Percentiles rank a stretch among this genome's conserved stretches.
Evolutionary conservation across 2,113 vertebrate genomes (phyloP).

Genomic region (Camelus dromedarius): DNA sequence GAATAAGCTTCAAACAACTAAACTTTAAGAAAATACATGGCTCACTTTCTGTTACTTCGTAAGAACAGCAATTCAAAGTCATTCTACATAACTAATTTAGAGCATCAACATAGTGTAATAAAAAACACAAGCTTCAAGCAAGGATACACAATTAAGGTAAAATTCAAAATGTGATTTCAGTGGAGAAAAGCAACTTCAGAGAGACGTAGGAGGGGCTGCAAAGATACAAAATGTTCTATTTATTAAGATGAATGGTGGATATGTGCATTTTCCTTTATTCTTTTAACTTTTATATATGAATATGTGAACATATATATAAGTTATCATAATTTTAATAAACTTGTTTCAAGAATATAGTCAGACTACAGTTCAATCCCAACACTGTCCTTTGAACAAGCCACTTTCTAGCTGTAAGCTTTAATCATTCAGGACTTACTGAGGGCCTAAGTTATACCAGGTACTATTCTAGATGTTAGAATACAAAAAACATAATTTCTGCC

Average conservation of each 20-base stretch:
- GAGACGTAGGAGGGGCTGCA: neutral
- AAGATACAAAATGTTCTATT: slow-evolving; percentile 34
- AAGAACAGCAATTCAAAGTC: slow-evolving; percentile 56
- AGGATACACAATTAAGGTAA: slow-evolving; percentile 43
- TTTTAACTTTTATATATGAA: neutral
- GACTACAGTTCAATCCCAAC: slow-evolving; percentile 28
- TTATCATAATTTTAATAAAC: neutral
- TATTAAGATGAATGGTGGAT: neutral
- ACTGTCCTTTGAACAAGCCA: neutral
- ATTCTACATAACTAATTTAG: slow-evolving; percentile 51
- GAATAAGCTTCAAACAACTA: slow-evolving; percentile 60
- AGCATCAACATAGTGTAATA: slow-evolving; percentile 37
- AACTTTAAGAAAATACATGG: slow-evolving; percentile 64
- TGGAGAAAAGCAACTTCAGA: slow-evolving; percentile 51
- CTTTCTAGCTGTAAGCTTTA: slow-evolving; percentile 18
- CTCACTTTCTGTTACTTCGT: slow-evolving; percentile 65
- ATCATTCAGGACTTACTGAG: neutral
- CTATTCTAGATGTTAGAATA: neutral
- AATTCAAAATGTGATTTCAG: slow-evolving; percentile 29
- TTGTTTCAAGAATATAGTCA: slow-evolving; percentile 39
- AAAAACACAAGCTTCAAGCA: slow-evolving; percentile 50
- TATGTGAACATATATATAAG: neutral
- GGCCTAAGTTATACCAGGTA: neutral
- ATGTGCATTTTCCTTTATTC: slow-evolving; percentile 33
- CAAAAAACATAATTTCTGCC: neutral